phyloP scores from a whole-genome alignment of 1,140 invertebrate genomes.

The Diabrotica virgifera region DNA sequence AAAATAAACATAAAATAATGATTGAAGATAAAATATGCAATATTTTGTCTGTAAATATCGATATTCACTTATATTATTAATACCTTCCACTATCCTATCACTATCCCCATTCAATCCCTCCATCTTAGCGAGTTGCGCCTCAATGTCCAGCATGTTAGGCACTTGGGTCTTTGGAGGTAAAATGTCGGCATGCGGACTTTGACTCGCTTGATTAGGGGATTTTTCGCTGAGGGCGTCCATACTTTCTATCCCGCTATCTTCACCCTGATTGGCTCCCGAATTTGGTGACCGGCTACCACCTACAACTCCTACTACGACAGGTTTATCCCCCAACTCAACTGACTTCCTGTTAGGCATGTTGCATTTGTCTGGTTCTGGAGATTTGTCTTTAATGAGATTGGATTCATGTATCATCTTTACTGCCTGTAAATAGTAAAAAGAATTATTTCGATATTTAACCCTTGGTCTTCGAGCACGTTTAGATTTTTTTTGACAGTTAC shows the following conservation, averaged over 20 bases:
- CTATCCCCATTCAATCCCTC: conserved; percentile 52
- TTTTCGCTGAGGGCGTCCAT: conserved; percentile 92
- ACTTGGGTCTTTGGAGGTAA: conserved; percentile 46
- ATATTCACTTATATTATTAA: too few relatives aligned
- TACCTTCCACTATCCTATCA: conserved; percentile 12
- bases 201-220: conserved; percentile 64
- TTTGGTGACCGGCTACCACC: conserved; percentile 40
- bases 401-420: conserved; percentile 6
- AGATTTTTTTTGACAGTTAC: too few relatives aligned
- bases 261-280: conserved; percentile 57
- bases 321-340: conserved; percentile 24
- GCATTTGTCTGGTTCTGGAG: conserved; percentile 43
- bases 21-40: too few relatives aligned
- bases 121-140: conserved; percentile 65
- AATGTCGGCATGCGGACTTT: conserved; percentile 53
- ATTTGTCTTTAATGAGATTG: conserved; percentile 37
- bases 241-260: conserved; percentile 89
- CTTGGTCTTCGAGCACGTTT: too few relatives aligned
- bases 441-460: too few relatives aligned
- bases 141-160: conserved; percentile 60
- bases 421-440: background rate
- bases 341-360: conserved; percentile 39
- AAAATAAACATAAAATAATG: too few relatives aligned
- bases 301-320: conserved; percentile 16
- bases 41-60: too few relatives aligned